Base-by-base conservation (phyloP, 2,888 invertebrate genomes). In the Gymnosoma rotundatum region DNA sequence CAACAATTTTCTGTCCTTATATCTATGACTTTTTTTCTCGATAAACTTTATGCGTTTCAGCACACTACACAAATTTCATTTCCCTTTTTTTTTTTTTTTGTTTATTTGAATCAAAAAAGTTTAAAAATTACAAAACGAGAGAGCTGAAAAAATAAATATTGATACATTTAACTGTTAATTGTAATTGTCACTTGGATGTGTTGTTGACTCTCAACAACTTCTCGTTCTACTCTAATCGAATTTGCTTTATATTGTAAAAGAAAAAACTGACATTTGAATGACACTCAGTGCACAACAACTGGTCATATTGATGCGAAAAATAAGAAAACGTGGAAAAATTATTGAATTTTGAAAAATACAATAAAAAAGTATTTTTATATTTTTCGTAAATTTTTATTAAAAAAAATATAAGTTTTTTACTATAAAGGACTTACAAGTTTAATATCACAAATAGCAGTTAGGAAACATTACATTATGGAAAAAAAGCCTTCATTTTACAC, bases 181-280 rank as follows among this genome's bases (percentile, higher is more conserved):
- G 60, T 78, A 74, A 81, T 84, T 84, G 84, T 84, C 81, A 81
- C 58, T 78, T 78, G 73, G 25, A 63, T 81, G 78, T 32, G 25
- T 42, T 79, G 70, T 63, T 76, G 75, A 58, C 81, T 70, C 75
- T 82, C 75, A 76, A 76, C 75, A 74, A 74, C 78, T 78, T 73
- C 73, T 73, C 83, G 73, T 69, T 80, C 56, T 48, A 74, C 69
- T 70, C 73, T 81, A 81, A 84, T 84, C 81, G 69, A 84, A 81
- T 84, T 81, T 80, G 78, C 73, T 64, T 78, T 70, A 32, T 54
- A 79, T 73, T 54, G 38, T 12, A 48, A n/a, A n/a, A n/a, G 25
- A 32, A 12, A 52, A 84, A 84, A 81, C 81, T 81, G 81, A 78
- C 84, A 84, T 63, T 64, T 84, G 81, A 84, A 61, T 84, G 84